These are phyloP conservation scores for Harpagoxenus sublaevis DNA, from an alignment of 2,888 invertebrate genomes.

Conservation along the genomic window DNA sequence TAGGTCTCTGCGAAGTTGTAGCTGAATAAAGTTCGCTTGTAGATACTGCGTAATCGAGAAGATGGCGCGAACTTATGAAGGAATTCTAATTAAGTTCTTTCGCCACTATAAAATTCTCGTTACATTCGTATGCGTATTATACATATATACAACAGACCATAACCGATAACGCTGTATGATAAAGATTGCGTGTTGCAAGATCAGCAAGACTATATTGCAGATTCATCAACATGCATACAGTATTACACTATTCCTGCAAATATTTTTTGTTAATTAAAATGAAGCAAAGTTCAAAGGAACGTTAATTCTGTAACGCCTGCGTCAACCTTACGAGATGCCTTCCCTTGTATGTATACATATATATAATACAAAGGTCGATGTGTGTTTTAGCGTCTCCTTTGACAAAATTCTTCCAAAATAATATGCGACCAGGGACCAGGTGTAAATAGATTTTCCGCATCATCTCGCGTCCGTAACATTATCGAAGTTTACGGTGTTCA, in stretches of 20 bases:
- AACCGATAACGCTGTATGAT: not conserved
- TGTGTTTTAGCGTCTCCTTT: not conserved
- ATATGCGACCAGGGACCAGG: not conserved
- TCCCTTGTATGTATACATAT: no score
- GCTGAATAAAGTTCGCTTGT: conserved; percentile 1
- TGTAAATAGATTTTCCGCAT: conserved; percentile 1
- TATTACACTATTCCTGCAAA: not conserved
- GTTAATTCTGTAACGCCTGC: not conserved
- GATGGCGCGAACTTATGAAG: conserved; percentile 23
- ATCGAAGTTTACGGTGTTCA: not conserved
- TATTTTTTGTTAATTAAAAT: not conserved
- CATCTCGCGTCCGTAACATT: not conserved
- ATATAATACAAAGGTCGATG: not conserved
- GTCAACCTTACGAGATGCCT: not conserved
- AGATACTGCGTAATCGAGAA: not conserved
- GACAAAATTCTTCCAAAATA: not conserved
- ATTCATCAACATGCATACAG: not conserved
- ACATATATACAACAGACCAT: not conserved
- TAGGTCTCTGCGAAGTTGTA: conserved; percentile 51
- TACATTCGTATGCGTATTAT: not conserved
- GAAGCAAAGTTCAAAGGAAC: not conserved
- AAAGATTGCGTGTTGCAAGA: conserved; percentile 18
- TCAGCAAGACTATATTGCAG: not conserved
- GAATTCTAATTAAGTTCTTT: not conserved
- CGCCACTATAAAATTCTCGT: not conserved